Base-by-base conservation (phyloP, 1,140 invertebrate genomes). In the Atta cephalotes region DNA sequence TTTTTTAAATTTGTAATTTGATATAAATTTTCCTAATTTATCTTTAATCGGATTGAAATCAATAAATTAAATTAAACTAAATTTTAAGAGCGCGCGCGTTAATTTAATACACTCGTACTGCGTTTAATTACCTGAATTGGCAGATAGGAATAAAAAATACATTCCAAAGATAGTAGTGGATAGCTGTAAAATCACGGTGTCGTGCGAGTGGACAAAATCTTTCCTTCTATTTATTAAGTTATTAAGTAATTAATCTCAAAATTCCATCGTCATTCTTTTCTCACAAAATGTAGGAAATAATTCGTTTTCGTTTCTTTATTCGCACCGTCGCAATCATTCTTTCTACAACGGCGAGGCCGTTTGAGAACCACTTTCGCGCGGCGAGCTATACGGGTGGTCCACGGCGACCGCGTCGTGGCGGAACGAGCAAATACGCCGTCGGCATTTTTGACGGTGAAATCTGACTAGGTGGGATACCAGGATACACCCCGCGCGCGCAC, bases 351-450 rank as follows among this genome's bases (percentile, higher is more conserved):
- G n/a, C 63, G 21, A 53, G 49, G 25, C 21, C 21, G 86, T 91
- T 93, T 94, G 94, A 95, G 94, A 93, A 93, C 93, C 93, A 60
- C 76, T 88, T 90, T 90, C 85, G 89, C 86, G 85, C 91, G 78
- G 89, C 91, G 91, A 91, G 91, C 94, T 80, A 90, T 92, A 92
- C 93, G 93, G 94, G 94, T 95, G 94, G 94, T 95, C 94, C 90
- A 78, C 89, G 92, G 93, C 92, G 93, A 94, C 92, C 92, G 93
- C 92, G 92, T 92, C 93, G 92, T 93, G 92, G 92, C 93, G 92
- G 92, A 95, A 94, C 94, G 93, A 94, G 93, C 94, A 95, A 94
- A 95, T 95, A 95, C 93, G 94, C 94, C 94, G 94, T 94, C 93
- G 93, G 94, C 93, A 94, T 94, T 94, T 93, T 94, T 93, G 93